Evolutionary conservation across 2,888 invertebrate species (phyloP).

Genomic region (Autographa gamma): DNA sequence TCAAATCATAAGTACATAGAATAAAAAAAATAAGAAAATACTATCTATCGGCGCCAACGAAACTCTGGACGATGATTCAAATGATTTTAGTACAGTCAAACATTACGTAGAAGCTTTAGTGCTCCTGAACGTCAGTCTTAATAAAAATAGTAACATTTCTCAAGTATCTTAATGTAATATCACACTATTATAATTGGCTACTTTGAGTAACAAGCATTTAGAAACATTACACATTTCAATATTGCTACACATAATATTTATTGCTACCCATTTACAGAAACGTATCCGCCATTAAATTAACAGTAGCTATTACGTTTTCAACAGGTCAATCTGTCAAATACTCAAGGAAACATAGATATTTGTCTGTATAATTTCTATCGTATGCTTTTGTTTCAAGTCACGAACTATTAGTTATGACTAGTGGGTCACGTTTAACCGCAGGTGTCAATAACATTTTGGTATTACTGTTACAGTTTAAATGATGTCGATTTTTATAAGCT

Average conservation of each 20-base stretch:
- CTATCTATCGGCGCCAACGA: too few species aligned
- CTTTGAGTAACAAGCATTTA: conserved; percentile 31
- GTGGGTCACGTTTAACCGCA: conserved; percentile 56
- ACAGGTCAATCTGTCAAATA: conserved; percentile 43
- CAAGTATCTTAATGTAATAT: not conserved
- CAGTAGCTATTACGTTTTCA: conserved; percentile 39
- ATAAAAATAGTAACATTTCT: not conserved
- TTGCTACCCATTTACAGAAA: conserved; percentile 30
- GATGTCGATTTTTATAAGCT: conserved; percentile 8
- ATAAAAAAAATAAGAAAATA: too few species aligned
- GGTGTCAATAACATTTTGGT: conserved; percentile 56
- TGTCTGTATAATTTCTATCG: conserved; percentile 23
- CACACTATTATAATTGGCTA: conserved; percentile 15
- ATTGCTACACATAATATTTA: conserved; percentile 38
- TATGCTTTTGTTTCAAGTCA: conserved; percentile 30
- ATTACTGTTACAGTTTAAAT: not conserved
- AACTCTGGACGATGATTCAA: too few species aligned
- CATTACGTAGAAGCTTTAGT: not conserved
- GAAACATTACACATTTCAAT: conserved; percentile 31
- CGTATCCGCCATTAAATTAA: conserved; percentile 33
- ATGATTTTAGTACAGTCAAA: too few species aligned
- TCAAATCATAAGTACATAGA: too few species aligned
- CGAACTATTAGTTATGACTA: conserved; percentile 41
- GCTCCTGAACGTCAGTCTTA: not conserved
- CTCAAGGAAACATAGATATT: conserved; percentile 31